Base-by-base conservation (phyloP, 2,113 vertebrate species). In the Gadus macrocephalus region DNA sequence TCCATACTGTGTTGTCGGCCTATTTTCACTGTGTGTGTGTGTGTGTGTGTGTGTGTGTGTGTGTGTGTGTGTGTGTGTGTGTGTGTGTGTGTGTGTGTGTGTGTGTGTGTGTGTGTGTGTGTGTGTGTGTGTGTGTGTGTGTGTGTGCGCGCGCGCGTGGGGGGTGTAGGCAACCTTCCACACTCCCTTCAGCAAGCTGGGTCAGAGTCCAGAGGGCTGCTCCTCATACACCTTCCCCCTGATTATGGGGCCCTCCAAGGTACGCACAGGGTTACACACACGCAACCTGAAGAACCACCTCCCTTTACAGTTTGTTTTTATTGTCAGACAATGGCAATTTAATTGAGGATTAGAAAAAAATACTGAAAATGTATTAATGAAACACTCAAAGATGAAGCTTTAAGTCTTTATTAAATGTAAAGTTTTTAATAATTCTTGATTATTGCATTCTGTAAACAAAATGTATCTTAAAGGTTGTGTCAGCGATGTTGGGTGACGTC, bases 201-300 rank as follows among this genome's bases (percentile, higher is more conserved):
- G 95, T 15, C 92, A 91, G 75, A 92, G 83, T 77, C 91, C 94
- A 0, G 95, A 96, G 82, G 94, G 92, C 1, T 96, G 94, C 63
- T 93, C 95, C 3, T 93, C 95, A 14, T 96, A 95, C 64, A 86
- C 88, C 2, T 96, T 96, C 62, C 94, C 94, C 17, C 94, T 91
- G 86, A 91, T 95, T 0, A 95, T 96, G 95, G 93, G 95, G 1
- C 1, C 77, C n/a, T 81, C 86, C 56, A 96, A 95, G 94, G 95
- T 96, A 85, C 83, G 17, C 49, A 59, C 12, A 53, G 20, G 6
- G 63, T 68, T 31, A 20, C n/a, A 19, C 53, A 55, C 58, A 15
- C 42, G 59, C 20, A 55, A 14, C 27, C 15, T 31, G 16, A 35
- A 49, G 17, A 20, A 67, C 66, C 53, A 55, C 49, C 60, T 2